phyloP scores from a whole-genome alignment of 2,797 vertebrate species.

The Poeciliopsis gracilis region DNA sequence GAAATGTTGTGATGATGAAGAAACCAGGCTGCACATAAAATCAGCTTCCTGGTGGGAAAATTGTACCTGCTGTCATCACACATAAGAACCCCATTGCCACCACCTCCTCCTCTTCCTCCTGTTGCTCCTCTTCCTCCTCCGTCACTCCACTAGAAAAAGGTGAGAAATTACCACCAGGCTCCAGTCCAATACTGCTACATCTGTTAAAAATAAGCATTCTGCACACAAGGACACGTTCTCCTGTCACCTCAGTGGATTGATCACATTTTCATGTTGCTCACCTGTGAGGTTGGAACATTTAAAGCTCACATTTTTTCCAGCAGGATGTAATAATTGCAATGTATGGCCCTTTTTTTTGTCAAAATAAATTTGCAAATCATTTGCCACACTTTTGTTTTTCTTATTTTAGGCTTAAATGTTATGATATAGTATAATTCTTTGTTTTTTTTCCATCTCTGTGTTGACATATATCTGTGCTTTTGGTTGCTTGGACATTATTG shows the following conservation, averaged over 20 bases:
- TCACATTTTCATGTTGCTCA: background rate
- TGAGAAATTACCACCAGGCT: constrained; percentile 52
- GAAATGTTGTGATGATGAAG: constrained; percentile 10
- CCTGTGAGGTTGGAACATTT: background rate
- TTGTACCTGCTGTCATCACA: constrained; percentile 7
- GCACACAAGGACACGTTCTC: background rate
- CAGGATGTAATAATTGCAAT: background rate
- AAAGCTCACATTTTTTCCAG: background rate
- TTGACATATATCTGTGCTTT: background rate
- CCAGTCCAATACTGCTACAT: constrained; percentile 16
- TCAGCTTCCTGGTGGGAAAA: constrained; percentile 26
- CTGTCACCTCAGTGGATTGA: background rate
- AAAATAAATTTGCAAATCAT: background rate
- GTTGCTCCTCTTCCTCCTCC: too few relatives aligned
- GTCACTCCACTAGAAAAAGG: constrained; percentile 33
- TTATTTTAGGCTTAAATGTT: background rate
- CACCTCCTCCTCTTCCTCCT: background rate
- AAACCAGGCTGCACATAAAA: constrained; percentile 20
- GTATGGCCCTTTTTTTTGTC: background rate
- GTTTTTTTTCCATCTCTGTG: background rate
- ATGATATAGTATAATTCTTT: background rate
- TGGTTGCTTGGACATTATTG: background rate
- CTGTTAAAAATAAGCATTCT: constrained; percentile 13
- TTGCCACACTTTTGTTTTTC: background rate
- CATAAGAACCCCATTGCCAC: background rate